Evolutionary conservation across 2,113 vertebrate genomes (phyloP).

Genomic region (Ranitomeya imitator): DNA sequence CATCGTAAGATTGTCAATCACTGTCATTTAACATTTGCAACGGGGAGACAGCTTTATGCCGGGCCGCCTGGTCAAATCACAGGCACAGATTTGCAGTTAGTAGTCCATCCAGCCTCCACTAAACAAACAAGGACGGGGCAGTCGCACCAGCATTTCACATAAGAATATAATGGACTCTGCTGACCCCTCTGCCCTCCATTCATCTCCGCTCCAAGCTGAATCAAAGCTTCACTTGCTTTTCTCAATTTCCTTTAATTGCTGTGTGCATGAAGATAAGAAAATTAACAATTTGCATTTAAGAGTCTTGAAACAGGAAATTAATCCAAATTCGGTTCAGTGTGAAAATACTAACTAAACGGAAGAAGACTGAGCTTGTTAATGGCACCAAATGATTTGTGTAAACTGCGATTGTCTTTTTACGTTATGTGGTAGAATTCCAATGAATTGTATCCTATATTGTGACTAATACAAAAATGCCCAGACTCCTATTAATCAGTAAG

Average conservation of each 20-base stretch:
- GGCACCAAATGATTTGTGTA: slow-evolving; percentile 55
- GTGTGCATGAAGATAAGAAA: slow-evolving; percentile 86
- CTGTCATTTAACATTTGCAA: slow-evolving; percentile 81
- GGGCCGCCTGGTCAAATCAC: slow-evolving; percentile 85
- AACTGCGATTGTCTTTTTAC: neutral
- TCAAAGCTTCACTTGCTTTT: slow-evolving; percentile 85
- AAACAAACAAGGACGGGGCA: slow-evolving; percentile 83
- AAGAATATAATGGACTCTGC: slow-evolving; percentile 81
- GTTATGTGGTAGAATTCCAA: neutral
- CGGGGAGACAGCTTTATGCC: slow-evolving; percentile 80
- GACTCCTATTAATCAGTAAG: too few relatives aligned
- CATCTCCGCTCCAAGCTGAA: slow-evolving; percentile 80
- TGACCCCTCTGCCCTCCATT: slow-evolving; percentile 81
- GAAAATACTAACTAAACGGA: slow-evolving; percentile 72
- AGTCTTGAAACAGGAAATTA: slow-evolving; percentile 83
- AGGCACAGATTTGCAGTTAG: slow-evolving; percentile 83
- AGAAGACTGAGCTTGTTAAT: slow-evolving; percentile 65
- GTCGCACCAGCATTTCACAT: slow-evolving; percentile 75
- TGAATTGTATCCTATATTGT: neutral
- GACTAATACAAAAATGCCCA: too few relatives aligned
- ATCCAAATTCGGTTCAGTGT: slow-evolving; percentile 78
- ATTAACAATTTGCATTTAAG: slow-evolving; percentile 79
- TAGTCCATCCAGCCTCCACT: slow-evolving; percentile 80
- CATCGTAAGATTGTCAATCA: slow-evolving; percentile 81
- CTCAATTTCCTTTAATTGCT: slow-evolving; percentile 92